Conservation (phyloP, 1,140 invertebrate species). For the Drosophila athabasca region DNA sequence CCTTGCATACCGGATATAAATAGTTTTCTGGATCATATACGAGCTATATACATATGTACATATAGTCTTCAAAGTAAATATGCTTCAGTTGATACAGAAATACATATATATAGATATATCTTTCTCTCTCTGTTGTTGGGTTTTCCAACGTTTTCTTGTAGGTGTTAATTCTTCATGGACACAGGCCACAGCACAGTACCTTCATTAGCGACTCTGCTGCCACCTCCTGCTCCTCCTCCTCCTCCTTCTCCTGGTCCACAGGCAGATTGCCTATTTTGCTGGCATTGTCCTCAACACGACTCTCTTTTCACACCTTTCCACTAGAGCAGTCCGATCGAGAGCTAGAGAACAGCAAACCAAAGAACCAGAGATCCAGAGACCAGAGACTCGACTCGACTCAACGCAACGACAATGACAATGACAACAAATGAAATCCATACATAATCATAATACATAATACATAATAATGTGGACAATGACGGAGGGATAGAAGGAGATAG, state of each 20-base stretch:
- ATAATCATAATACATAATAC: constrained; percentile 62
- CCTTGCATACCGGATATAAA: too few relatives aligned
- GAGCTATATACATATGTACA: too few relatives aligned
- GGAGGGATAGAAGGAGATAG: not conserved
- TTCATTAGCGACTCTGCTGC: constrained; percentile 29
- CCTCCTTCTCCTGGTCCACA: not conserved
- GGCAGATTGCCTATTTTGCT: constrained; percentile 8
- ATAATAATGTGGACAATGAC: constrained; percentile 51
- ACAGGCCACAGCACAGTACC: constrained; percentile 21
- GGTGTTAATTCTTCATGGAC: constrained; percentile 32
- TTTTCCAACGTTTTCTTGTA: constrained; percentile 17
- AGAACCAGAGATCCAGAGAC: constrained; percentile 10
- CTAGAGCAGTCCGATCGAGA: constrained; percentile 6
- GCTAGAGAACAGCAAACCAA: constrained; percentile 12
- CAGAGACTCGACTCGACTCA: not conserved
- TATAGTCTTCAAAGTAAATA: too few relatives aligned
- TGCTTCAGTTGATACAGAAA: too few relatives aligned
- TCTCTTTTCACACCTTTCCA: constrained; percentile 54
- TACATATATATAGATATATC: too few relatives aligned
- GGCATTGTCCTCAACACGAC: constrained; percentile 27
- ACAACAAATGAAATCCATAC: constrained; percentile 64
- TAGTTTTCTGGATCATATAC: too few relatives aligned
- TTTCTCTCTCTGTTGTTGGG: too few relatives aligned
- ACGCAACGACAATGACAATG: constrained; percentile 60
- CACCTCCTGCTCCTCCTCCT: not conserved